Conservation (phyloP, 1,140 invertebrate species). For the Charaxes varanes region DNA sequence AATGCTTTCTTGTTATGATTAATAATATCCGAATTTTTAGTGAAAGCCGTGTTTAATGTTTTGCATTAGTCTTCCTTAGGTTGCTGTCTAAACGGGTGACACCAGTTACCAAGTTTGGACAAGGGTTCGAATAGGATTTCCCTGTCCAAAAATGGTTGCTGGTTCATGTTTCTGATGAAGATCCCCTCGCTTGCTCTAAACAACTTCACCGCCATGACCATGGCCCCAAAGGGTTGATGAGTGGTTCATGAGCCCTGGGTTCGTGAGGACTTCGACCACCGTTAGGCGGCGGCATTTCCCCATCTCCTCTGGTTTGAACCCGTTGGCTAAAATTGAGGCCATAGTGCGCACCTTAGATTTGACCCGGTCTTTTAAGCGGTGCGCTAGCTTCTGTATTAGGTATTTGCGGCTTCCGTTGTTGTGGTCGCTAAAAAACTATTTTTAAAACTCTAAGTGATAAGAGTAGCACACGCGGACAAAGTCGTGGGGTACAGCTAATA, state of each 20-base stretch:
- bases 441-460: too few relatives aligned
- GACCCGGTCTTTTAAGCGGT: too few relatives aligned
- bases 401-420: conserved; percentile 10
- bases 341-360: conserved; percentile 8
- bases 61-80: too few relatives aligned
- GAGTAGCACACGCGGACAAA: too few relatives aligned
- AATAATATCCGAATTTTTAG: conserved; percentile 6
- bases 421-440: conserved; percentile 10
- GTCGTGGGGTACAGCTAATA: too few relatives aligned
- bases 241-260: too few relatives aligned
- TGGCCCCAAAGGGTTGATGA: conserved; percentile 31
- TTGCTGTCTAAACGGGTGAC: too few relatives aligned
- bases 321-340: conserved; percentile 21
- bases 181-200: conserved; percentile 5
- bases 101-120: too few relatives aligned
- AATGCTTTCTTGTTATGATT: conserved; percentile 11
- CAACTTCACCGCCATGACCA: conserved; percentile 16
- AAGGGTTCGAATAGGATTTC: conserved; percentile 31
- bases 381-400: conserved; percentile 1
- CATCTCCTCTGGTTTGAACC: conserved; percentile 1
- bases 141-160: conserved; percentile 29
- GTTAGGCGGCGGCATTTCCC: conserved; percentile 1
- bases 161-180: conserved; percentile 27
- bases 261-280: conserved; percentile 26
- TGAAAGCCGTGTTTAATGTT: too few relatives aligned